These are phyloP conservation scores for Schizothorax lantsangensis DNA, from an alignment of 2,797 vertebrate species.

Conservation along the genomic window DNA sequence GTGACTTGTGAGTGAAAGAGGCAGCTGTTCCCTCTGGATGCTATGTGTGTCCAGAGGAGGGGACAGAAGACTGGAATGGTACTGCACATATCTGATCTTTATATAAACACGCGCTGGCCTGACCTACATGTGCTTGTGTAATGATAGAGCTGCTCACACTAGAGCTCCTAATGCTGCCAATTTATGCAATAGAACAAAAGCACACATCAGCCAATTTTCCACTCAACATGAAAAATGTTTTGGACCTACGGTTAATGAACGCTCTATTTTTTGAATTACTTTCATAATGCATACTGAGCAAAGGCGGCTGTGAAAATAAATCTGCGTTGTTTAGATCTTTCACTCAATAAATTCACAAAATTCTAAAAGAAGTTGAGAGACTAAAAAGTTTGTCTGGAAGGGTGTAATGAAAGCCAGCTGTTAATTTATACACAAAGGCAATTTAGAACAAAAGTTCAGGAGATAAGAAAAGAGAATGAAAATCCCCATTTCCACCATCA, in stretches of 20 bases:
- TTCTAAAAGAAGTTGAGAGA: too few species aligned
- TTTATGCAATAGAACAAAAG: too few species aligned
- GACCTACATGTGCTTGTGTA: slow-evolving; percentile 57
- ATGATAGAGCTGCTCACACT: slow-evolving; percentile 3
- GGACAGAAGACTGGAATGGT: slow-evolving; percentile 47
- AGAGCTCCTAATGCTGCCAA: background rate
- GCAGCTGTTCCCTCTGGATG: slow-evolving; percentile 63
- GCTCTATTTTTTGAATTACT: background rate
- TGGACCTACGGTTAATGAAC: background rate
- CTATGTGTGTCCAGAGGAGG: slow-evolving; percentile 42
- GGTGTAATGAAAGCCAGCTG: too few species aligned
- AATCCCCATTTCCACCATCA: too few species aligned
- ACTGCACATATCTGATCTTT: slow-evolving; percentile 58
- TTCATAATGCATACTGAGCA: too few species aligned
- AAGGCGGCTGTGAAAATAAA: too few species aligned
- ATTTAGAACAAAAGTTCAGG: background rate
- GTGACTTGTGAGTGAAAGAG: slow-evolving; percentile 62
- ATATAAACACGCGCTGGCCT: slow-evolving; percentile 54
- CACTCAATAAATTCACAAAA: too few species aligned
- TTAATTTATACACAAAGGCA: too few species aligned
- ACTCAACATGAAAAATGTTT: too few species aligned
- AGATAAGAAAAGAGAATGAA: too few species aligned
- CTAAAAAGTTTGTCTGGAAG: too few species aligned
- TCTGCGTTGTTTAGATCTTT: too few species aligned
- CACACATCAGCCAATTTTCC: background rate